A percentile compares a stretch with the other conserved stretches of the same genome.
Evolutionary conservation across 2,113 vertebrate species (phyloP).

Genomic region (Todiramphus saurophagus): DNA sequence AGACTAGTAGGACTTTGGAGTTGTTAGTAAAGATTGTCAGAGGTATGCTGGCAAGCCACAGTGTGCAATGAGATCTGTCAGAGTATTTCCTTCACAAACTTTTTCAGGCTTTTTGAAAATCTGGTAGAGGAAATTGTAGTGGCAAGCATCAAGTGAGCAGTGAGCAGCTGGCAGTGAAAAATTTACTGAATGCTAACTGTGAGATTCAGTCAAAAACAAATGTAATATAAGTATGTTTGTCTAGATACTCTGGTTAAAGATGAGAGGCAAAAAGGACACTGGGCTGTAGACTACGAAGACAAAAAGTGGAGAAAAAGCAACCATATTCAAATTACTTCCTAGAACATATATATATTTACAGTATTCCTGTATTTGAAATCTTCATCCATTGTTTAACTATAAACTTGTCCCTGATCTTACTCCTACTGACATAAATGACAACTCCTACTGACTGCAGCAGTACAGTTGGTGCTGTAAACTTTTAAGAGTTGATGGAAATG

Average conservation of each 20-base stretch:
- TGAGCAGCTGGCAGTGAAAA: not conserved
- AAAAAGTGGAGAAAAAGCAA: not conserved
- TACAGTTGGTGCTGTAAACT: not conserved
- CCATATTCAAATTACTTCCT: not conserved
- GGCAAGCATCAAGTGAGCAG: not conserved
- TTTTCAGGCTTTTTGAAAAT: constrained; percentile 20
- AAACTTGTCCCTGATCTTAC: not conserved
- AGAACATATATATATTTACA: not conserved
- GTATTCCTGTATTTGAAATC: not conserved
- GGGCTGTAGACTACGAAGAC: not conserved
- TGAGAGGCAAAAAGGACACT: not conserved
- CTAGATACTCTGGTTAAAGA: not conserved
- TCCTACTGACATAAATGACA: not conserved
- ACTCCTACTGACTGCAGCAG: not conserved
- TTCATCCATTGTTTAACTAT: not conserved
- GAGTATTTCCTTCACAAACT: not conserved
- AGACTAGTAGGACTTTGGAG: not conserved
- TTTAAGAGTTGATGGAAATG: not conserved
- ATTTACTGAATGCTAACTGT: not conserved
- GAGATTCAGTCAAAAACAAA: not conserved
- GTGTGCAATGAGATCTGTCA: constrained; percentile 22
- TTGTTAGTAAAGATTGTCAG: constrained; percentile 34
- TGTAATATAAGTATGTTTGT: not conserved
- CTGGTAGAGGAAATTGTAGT: not conserved
- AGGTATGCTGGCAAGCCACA: not conserved